phyloP scores from a whole-genome alignment of 2,797 vertebrate genomes.

The Malurus leucopterus region DNA sequence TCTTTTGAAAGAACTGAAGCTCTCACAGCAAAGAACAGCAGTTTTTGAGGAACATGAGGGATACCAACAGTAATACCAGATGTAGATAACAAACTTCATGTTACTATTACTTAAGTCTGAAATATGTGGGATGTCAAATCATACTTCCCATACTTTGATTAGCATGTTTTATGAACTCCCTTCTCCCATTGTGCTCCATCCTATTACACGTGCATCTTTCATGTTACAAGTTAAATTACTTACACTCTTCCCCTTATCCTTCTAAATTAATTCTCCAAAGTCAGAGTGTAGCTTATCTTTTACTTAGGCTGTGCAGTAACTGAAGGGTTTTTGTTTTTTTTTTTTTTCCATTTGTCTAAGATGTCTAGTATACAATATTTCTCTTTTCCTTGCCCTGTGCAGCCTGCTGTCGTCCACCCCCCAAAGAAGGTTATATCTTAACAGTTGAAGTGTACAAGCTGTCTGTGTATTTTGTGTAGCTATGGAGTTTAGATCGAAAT shows the following conservation, averaged over 20 bases:
- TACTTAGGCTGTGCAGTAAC: constrained; percentile 73
- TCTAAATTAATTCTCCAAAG: constrained; percentile 73
- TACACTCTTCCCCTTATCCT: constrained; percentile 67
- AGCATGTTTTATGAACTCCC: constrained; percentile 70
- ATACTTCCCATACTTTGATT: constrained; percentile 64
- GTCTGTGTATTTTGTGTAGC: constrained; percentile 77
- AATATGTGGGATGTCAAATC: constrained; percentile 62
- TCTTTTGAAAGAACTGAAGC: constrained; percentile 58
- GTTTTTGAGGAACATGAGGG: constrained; percentile 55
- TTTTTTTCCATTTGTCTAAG: constrained; percentile 63
- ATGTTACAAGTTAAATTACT: constrained; percentile 68
- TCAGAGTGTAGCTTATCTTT: constrained; percentile 71
- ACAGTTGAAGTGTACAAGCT: constrained; percentile 73
- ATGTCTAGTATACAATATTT: constrained; percentile 65
- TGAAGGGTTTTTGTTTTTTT: constrained; percentile 31
- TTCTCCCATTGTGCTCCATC: constrained; percentile 67
- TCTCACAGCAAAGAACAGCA: constrained; percentile 57
- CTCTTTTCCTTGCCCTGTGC: constrained; percentile 68
- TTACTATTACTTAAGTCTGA: constrained; percentile 61
- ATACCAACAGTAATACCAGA: constrained; percentile 62
- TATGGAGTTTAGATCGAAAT: constrained; percentile 77
- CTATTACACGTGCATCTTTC: constrained; percentile 69
- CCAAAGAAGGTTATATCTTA: constrained; percentile 62
- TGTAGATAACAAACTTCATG: constrained; percentile 61
- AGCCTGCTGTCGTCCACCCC: constrained; percentile 65